A percentile compares a stretch with the other conserved stretches of the same genome.
Evolutionary conservation across 2,888 invertebrate species (phyloP).

Genomic region (Netelia fuscicornis): DNA sequence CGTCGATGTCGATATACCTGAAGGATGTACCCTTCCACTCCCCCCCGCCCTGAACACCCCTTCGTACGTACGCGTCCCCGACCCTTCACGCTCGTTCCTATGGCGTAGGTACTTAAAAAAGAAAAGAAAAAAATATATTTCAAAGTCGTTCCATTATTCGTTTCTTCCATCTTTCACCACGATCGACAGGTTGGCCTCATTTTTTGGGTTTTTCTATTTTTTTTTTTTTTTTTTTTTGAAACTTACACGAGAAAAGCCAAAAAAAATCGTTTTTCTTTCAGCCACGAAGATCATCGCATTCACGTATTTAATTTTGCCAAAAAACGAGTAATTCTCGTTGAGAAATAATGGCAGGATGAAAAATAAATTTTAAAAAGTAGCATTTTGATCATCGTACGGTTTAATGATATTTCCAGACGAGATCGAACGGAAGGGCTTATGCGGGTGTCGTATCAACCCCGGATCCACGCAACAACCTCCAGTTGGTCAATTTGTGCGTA

Average conservation of each 20-base stretch:
- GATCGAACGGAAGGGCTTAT: slow-evolving; percentile 79
- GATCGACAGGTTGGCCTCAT: background rate
- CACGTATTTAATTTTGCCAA: background rate
- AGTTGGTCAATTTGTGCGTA: slow-evolving; percentile 81
- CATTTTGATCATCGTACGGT: slow-evolving; percentile 65
- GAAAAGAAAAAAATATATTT: background rate
- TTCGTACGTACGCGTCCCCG: background rate
- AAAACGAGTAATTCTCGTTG: background rate
- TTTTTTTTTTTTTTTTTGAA: background rate
- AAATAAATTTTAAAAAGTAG: slow-evolving; percentile 9
- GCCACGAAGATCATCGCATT: background rate
- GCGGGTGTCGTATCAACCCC: slow-evolving; percentile 72
- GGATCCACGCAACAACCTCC: slow-evolving; percentile 80
- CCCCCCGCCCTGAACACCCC: background rate
- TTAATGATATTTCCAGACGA: slow-evolving; percentile 80
- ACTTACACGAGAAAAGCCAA: slow-evolving; percentile 4
- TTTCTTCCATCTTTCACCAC: slow-evolving; percentile 31
- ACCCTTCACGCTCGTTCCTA: slow-evolving; percentile 13
- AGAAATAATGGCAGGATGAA: slow-evolving; percentile 9
- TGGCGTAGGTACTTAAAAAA: slow-evolving; percentile 20
- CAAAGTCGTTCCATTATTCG: slow-evolving; percentile 26
- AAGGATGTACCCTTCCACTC: slow-evolving; percentile 23
- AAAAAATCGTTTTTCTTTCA: slow-evolving; percentile 1
- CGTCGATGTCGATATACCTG: slow-evolving; percentile 40
- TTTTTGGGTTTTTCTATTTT: background rate